phyloP scores from a whole-genome alignment of 2,888 invertebrate species.

The Atrina japonica region DNA sequence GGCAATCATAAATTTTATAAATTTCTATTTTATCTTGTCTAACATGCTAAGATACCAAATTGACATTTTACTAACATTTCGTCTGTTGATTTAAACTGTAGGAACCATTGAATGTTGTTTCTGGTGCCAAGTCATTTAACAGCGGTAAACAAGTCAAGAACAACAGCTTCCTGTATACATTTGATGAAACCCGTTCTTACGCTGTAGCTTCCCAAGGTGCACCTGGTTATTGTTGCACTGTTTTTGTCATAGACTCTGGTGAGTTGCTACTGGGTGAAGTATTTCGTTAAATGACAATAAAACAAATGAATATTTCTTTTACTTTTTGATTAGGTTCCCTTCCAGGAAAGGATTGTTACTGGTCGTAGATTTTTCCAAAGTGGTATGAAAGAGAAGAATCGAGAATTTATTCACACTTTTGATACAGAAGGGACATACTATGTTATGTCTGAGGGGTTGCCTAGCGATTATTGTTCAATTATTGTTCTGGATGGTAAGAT shows the following conservation, averaged over 20 bases:
- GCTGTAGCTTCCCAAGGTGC: slow-evolving; percentile 80
- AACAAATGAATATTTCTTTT: slow-evolving; percentile 2
- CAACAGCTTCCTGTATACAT: slow-evolving; percentile 80
- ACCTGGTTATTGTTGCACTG: slow-evolving; percentile 75
- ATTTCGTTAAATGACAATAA: too few relatives aligned
- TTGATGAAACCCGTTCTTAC: slow-evolving; percentile 78
- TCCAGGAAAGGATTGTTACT: slow-evolving; percentile 14
- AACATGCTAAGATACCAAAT: too few relatives aligned
- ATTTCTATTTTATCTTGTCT: too few relatives aligned
- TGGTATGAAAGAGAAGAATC: slow-evolving; percentile 13
- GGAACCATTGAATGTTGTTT: slow-evolving; percentile 77
- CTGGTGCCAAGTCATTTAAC: slow-evolving; percentile 78
- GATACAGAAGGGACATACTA: slow-evolving; percentile 12
- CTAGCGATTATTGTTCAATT: slow-evolving; percentile 6
- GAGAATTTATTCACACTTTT: slow-evolving; percentile 28
- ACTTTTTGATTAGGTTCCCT: slow-evolving; percentile 18
- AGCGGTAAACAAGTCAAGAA: slow-evolving; percentile 77
- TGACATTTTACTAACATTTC: neutral
- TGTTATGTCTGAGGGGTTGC: slow-evolving; percentile 14
- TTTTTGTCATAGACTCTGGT: slow-evolving; percentile 75
- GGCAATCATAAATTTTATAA: too few relatives aligned
- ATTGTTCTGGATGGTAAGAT: slow-evolving; percentile 30
- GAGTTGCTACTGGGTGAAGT: slow-evolving; percentile 32
- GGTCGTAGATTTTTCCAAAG: slow-evolving; percentile 9
- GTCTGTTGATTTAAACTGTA: slow-evolving; percentile 42